These are phyloP conservation scores for Pseudochromis fuscus DNA, from an alignment of 2,797 vertebrate genomes.

Conservation along the genomic window DNA sequence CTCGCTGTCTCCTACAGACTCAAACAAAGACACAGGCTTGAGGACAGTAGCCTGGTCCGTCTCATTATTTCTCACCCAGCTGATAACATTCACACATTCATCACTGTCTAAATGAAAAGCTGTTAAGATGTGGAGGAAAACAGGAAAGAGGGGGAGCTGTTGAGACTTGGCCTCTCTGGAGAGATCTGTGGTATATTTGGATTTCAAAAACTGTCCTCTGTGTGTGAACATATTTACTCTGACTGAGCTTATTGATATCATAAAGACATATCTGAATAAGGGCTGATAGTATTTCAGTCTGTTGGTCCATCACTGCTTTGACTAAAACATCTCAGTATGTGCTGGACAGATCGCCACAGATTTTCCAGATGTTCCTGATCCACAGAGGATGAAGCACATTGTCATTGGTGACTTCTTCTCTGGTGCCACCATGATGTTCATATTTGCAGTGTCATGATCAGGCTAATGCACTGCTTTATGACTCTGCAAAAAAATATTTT, in stretches of 20 bases:
- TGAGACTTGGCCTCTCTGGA: slow-evolving; percentile 56
- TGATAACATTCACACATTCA: slow-evolving; percentile 65
- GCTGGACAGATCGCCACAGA: too few relatives aligned
- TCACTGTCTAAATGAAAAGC: slow-evolving; percentile 53
- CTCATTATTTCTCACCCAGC: slow-evolving; percentile 34
- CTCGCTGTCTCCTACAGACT: neutral
- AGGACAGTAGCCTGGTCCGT: neutral
- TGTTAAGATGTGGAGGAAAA: slow-evolving; percentile 47
- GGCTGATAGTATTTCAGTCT: neutral
- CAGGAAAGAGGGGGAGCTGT: slow-evolving; percentile 41
- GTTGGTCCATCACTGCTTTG: too few relatives aligned
- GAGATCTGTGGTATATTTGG: slow-evolving; percentile 46
- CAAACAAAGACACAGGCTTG: slow-evolving; percentile 11
- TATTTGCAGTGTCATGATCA: too few relatives aligned
- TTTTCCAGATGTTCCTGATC: too few relatives aligned
- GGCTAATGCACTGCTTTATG: too few relatives aligned
- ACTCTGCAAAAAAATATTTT: too few relatives aligned
- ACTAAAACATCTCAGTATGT: neutral
- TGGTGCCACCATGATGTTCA: too few relatives aligned
- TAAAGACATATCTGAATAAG: too few relatives aligned
- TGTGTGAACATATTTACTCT: neutral
- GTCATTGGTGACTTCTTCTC: too few relatives aligned
- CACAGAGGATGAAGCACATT: neutral
- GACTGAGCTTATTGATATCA: neutral
- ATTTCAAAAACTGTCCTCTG: slow-evolving; percentile 38